Conservation (phyloP, 2,888 invertebrate genomes). For the Steinernema hermaphroditum region DNA sequence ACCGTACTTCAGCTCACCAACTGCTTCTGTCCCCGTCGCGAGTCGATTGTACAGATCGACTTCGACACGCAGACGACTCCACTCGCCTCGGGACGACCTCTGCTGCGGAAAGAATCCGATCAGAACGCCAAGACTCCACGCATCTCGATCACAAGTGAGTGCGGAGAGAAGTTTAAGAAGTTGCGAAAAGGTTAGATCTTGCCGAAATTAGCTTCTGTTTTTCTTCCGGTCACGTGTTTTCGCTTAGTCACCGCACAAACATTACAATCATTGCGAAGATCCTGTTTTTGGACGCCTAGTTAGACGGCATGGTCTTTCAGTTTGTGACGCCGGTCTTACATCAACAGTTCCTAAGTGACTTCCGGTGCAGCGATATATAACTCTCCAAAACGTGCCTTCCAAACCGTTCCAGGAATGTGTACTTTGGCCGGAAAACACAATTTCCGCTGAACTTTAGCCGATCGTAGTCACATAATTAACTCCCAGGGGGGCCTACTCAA, state of each 20-base stretch:
- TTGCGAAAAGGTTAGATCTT: neutral
- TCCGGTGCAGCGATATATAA: no score
- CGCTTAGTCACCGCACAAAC: no score
- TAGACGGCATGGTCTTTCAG: neutral
- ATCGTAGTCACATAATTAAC: no score
- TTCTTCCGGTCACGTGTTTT: neutral
- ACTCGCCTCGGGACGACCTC: neutral
- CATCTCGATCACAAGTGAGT: neutral
- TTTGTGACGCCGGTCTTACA: no score
- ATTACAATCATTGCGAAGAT: neutral
- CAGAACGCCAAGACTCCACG: neutral
- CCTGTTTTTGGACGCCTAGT: neutral
- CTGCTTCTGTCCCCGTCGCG: neutral
- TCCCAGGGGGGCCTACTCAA: no score
- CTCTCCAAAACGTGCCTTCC: no score
- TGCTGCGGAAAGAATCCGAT: neutral
- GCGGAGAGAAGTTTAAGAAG: conserved; percentile 4
- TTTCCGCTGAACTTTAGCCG: no score
- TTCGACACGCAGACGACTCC: neutral
- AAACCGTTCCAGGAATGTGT: no score
- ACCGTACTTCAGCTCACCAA: neutral
- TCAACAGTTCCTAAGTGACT: no score
- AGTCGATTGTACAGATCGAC: neutral
- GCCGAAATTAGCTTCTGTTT: neutral
- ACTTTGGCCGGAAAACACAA: no score